A percentile compares a stretch with the other conserved stretches of the same genome.
These are phyloP conservation scores for Galagoides demidoff DNA, from an alignment of 2,797 vertebrate species.

Conservation along the genomic window DNA sequence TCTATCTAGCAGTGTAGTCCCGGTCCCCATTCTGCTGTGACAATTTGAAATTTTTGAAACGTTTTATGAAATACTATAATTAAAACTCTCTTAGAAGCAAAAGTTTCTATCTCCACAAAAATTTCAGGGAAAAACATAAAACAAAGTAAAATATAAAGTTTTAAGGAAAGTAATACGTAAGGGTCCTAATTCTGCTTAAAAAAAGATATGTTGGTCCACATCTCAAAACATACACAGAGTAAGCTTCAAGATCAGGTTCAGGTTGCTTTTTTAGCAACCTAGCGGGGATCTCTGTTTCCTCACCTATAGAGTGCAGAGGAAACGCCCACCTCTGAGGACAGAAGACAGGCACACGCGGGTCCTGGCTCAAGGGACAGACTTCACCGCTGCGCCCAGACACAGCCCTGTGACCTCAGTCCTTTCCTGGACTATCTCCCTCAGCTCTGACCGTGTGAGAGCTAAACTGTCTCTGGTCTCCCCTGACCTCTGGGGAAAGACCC, in stretches of 20 bases:
- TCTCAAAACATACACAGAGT: accelerated
- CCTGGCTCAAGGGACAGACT: accelerated
- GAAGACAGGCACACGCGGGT: accelerated
- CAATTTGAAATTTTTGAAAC: not conserved
- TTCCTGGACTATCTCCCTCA: not conserved
- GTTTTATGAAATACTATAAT: not conserved
- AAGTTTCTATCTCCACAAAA: not conserved
- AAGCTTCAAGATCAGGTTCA: not conserved
- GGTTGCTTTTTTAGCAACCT: accelerated
- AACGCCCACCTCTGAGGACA: not conserved
- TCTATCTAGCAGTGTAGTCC: not conserved
- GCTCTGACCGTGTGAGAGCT: not conserved
- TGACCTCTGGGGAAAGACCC: not conserved
- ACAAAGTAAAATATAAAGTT: not conserved
- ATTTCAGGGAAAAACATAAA: constrained; percentile 12
- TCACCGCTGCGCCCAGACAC: accelerated
- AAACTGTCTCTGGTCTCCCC: not conserved
- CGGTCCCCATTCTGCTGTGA: not conserved
- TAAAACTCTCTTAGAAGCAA: constrained; percentile 24
- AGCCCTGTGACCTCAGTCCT: not conserved
- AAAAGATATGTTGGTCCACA: not conserved
- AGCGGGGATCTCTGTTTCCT: not conserved
- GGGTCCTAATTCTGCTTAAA: not conserved
- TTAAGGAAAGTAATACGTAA: not conserved
- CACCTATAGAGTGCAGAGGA: too few relatives aligned